These are phyloP conservation scores for Cylloceria caligata DNA, from an alignment of 2,888 invertebrate genomes.

Conservation along the genomic window DNA sequence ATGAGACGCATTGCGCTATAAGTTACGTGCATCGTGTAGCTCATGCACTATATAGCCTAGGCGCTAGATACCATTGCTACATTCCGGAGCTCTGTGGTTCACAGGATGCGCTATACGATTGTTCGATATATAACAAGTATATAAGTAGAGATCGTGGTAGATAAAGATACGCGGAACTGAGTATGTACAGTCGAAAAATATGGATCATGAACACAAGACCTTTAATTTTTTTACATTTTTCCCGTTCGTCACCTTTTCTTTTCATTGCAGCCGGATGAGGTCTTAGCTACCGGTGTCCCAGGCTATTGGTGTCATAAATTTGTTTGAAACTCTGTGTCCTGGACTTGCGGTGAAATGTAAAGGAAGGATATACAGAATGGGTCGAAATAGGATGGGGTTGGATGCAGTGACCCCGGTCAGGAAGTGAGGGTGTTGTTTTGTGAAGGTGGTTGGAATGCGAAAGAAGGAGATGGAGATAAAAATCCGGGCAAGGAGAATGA, in stretches of 20 bases:
- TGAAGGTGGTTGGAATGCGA: conserved; percentile 26
- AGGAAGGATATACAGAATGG: conserved; percentile 10
- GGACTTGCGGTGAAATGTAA: conserved; percentile 5
- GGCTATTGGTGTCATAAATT: conserved; percentile 20
- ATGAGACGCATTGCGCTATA: not conserved
- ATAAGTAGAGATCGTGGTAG: not conserved
- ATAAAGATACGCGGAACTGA: not conserved
- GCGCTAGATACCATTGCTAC: not conserved
- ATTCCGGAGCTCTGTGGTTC: not conserved
- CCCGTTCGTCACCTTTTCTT: not conserved
- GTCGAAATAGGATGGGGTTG: conserved; percentile 7
- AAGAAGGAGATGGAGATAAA: conserved; percentile 12
- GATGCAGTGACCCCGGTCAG: conserved; percentile 14
- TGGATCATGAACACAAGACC: not conserved
- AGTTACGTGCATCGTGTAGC: not conserved
- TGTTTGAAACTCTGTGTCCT: not conserved
- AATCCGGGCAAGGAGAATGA: conserved; percentile 47
- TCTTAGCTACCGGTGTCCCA: too few species aligned
- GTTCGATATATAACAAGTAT: not conserved
- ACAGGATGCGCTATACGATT: not conserved
- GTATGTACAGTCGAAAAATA: not conserved
- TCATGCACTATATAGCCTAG: too few species aligned
- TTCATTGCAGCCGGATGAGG: not conserved
- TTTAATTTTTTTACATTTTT: not conserved
- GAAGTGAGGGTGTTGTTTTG: conserved; percentile 32